Percentiles rank a stretch among this genome's conserved stretches.
These are phyloP conservation scores for Neuroterus valhalla DNA, from an alignment of 1,140 invertebrate species.

Conservation along the genomic window DNA sequence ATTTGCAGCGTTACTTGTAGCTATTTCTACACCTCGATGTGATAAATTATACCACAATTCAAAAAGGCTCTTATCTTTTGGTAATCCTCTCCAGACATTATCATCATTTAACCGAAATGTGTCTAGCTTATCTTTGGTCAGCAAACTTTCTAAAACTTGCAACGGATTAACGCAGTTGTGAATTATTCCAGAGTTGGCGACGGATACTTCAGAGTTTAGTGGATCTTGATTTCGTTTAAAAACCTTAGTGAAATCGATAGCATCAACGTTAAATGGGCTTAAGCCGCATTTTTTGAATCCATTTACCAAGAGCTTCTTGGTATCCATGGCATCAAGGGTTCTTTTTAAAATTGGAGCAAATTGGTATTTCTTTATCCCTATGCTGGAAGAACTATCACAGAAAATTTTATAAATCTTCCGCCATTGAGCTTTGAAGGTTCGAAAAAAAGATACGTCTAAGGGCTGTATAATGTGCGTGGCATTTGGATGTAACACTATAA, in stretches of 20 bases:
- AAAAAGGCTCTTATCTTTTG: slow-evolving; percentile 23
- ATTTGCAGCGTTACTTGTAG: not conserved
- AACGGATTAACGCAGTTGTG: not conserved
- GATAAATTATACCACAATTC: slow-evolving; percentile 9
- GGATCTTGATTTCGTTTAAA: not conserved
- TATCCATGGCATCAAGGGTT: not conserved
- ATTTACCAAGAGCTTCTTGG: not conserved
- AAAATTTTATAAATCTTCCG: not conserved
- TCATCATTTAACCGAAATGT: not conserved
- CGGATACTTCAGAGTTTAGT: not conserved
- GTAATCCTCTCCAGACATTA: not conserved
- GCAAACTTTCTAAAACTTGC: not conserved
- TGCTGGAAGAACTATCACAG: not conserved
- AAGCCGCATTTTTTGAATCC: slow-evolving; percentile 16
- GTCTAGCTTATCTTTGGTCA: not conserved
- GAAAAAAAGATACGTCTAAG: slow-evolving; percentile 24
- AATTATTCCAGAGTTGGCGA: not conserved
- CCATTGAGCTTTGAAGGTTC: slow-evolving; percentile 9
- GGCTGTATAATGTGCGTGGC: slow-evolving; percentile 27
- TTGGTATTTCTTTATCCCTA: slow-evolving; percentile 33
- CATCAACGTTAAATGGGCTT: slow-evolving; percentile 7
- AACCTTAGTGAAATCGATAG: slow-evolving; percentile 6
- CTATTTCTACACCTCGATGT: not conserved
- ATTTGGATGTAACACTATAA: not conserved
- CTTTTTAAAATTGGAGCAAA: slow-evolving; percentile 26